Conservation (phyloP, 1,140 invertebrate species). For the Achroia grisella region DNA sequence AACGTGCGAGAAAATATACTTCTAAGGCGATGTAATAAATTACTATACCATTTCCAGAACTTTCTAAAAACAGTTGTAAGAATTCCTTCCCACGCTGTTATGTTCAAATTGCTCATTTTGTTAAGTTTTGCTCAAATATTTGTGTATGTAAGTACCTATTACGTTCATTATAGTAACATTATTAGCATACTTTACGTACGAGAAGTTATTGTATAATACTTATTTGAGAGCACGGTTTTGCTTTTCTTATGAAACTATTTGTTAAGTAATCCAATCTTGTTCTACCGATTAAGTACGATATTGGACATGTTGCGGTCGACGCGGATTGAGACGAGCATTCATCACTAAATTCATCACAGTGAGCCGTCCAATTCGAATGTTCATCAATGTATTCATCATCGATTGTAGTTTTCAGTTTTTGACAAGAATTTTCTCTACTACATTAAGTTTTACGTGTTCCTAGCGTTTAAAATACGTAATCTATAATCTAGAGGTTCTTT, state of each 20-base stretch:
- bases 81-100: constrained; percentile 28
- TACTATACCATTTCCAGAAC: too few species aligned
- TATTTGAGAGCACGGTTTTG: constrained; percentile 68
- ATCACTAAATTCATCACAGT: constrained; percentile 5
- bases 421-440: neutral
- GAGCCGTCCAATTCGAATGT: constrained; percentile 26
- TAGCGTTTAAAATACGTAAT: constrained; percentile 44
- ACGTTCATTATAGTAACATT: constrained; percentile 38
- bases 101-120: constrained; percentile 61
- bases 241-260: constrained; percentile 62
- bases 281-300: neutral
- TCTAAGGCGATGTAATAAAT: too few species aligned
- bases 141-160: constrained; percentile 42
- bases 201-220: constrained; percentile 50
- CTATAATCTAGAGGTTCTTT: constrained; percentile 30
- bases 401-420: neutral
- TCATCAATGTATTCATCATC: neutral
- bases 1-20: too few species aligned
- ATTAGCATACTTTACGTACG: constrained; percentile 38
- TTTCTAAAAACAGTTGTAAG: neutral
- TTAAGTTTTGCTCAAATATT: constrained; percentile 71
- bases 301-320: neutral
- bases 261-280: constrained; percentile 48
- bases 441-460: constrained; percentile 49
- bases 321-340: neutral